These are phyloP conservation scores for Amphiprion clarkii DNA, from an alignment of 2,797 vertebrate genomes.

Conservation along the genomic window DNA sequence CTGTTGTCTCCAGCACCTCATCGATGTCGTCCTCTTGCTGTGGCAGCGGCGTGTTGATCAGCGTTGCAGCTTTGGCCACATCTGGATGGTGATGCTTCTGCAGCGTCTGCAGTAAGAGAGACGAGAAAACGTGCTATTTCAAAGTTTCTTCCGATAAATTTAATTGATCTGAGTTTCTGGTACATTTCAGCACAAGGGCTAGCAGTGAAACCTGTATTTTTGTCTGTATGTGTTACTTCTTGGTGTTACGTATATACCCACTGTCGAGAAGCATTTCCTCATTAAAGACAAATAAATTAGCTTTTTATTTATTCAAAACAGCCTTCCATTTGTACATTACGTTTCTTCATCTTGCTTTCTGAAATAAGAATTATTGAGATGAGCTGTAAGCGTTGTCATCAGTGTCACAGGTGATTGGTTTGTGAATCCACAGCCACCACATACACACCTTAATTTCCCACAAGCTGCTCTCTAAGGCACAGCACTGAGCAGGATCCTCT, in stretches of 20 bases:
- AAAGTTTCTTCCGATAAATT: background rate
- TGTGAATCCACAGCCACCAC: background rate
- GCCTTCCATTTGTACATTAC: no score
- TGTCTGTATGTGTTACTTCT: no score
- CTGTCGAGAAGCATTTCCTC: no score
- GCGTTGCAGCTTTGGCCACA: constrained; percentile 89
- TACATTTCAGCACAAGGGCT: no score
- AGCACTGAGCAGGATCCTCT: constrained; percentile 88
- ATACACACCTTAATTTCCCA: constrained; percentile 94
- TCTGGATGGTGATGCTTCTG: constrained; percentile 96
- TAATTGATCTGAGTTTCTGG: no score
- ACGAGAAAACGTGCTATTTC: background rate
- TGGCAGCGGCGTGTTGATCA: constrained; percentile 86
- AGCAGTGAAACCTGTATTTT: no score
- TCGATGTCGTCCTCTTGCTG: constrained; percentile 88
- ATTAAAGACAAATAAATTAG: no score
- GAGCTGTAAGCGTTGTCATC: background rate
- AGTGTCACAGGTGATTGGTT: constrained; percentile 1
- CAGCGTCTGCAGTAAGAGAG: constrained; percentile 83
- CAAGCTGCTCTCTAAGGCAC: constrained; percentile 93
- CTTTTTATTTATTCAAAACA: no score
- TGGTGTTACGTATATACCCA: no score
- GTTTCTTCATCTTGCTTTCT: background rate
- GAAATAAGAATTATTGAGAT: background rate
- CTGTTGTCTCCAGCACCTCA: constrained; percentile 87